These are phyloP conservation scores for Pectinophora gossypiella DNA, from an alignment of 1,140 invertebrate species.

Conservation along the genomic window DNA sequence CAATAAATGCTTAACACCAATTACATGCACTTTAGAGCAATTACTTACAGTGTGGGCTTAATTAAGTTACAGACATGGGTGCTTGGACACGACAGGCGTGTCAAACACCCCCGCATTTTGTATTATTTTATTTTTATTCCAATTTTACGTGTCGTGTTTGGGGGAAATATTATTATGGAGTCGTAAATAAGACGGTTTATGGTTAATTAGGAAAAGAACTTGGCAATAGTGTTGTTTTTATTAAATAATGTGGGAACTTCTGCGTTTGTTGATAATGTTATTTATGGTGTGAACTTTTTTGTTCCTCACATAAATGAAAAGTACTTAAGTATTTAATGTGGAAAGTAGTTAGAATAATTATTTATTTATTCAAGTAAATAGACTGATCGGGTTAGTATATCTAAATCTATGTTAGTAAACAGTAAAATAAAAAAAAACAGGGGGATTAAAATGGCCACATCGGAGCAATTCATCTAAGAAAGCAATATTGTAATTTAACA, in stretches of 20 bases:
- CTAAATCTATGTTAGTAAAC: too few relatives aligned
- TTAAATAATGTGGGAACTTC: background rate
- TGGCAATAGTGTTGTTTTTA: background rate
- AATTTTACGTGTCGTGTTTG: background rate
- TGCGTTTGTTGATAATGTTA: background rate
- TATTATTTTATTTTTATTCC: background rate
- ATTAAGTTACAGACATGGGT: conserved; percentile 20
- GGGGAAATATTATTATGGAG: background rate
- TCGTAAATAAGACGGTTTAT: conserved; percentile 1
- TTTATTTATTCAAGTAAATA: too few relatives aligned
- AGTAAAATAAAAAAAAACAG: too few relatives aligned
- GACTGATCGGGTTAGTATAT: too few relatives aligned
- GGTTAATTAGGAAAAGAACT: conserved; percentile 2
- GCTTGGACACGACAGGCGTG: background rate
- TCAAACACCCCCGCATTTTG: background rate
- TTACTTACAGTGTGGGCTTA: conserved; percentile 18
- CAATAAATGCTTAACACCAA: conserved; percentile 45
- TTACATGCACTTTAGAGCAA: conserved; percentile 37
- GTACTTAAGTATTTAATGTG: too few relatives aligned
- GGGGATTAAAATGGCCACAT: too few relatives aligned
- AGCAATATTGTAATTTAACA: too few relatives aligned
- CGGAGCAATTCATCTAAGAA: too few relatives aligned
- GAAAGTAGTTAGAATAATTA: too few relatives aligned
- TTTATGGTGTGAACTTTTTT: conserved; percentile 4
- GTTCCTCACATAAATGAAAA: conserved; percentile 14